Evolutionary conservation across 2,888 invertebrate species (phyloP).

Genomic region (Phaedon cochleariae): DNA sequence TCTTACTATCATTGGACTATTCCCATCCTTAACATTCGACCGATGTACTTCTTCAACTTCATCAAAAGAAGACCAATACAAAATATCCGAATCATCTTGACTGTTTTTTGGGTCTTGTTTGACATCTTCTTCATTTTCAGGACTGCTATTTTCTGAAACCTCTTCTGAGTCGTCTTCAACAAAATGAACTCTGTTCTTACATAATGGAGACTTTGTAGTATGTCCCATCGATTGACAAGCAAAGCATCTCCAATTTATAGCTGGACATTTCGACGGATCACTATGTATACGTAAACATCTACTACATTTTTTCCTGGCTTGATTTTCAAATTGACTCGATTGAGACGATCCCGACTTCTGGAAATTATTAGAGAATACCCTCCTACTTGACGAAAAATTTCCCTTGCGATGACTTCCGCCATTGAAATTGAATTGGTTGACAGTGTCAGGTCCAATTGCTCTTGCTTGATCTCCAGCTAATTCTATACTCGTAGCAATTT

Average conservation of each 20-base stretch:
- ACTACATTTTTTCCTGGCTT: neutral
- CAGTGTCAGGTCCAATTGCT: neutral
- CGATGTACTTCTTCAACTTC: neutral
- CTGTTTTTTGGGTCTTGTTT: too few relatives aligned
- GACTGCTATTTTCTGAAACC: neutral
- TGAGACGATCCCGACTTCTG: neutral
- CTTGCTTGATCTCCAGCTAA: slow-evolving; percentile 25
- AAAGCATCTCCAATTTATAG: neutral
- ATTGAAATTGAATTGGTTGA: neutral
- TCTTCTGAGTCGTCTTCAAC: neutral
- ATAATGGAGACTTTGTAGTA: neutral
- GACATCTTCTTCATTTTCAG: neutral
- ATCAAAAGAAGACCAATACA: neutral
- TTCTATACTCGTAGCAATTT: slow-evolving; percentile 16
- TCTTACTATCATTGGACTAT: neutral
- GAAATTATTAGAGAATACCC: neutral
- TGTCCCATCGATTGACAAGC: neutral
- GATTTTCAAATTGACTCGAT: neutral
- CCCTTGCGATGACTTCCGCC: neutral
- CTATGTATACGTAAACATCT: neutral
- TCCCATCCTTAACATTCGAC: neutral
- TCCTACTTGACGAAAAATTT: neutral
- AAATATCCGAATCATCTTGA: neutral
- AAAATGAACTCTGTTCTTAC: neutral
- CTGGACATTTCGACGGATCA: neutral